These are phyloP conservation scores for Monomorium pharaonis DNA, from an alignment of 1,140 invertebrate species.

Conservation along the genomic window DNA sequence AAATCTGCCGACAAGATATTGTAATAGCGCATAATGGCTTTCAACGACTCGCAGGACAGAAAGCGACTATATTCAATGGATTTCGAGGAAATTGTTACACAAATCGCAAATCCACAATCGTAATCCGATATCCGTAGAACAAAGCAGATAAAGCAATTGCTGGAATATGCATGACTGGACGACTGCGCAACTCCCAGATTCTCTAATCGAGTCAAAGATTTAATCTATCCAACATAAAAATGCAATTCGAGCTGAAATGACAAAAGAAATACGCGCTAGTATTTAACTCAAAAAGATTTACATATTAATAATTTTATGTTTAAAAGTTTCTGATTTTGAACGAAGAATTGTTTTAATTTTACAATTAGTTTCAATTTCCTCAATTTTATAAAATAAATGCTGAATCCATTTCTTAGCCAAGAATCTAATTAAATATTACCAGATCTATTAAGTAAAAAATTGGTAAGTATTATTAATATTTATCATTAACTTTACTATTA, in stretches of 20 bases:
- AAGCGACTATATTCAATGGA: background rate
- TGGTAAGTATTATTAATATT: background rate
- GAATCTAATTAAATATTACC: background rate
- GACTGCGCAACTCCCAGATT: constrained; percentile 17
- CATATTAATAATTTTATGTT: background rate
- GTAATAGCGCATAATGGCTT: background rate
- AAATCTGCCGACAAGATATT: background rate
- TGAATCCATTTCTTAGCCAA: background rate
- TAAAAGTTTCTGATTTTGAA: background rate
- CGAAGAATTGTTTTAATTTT: background rate
- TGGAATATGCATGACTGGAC: constrained; percentile 23
- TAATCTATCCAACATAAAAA: background rate
- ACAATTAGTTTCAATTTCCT: background rate
- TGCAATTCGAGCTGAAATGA: background rate
- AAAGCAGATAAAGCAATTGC: constrained; percentile 37
- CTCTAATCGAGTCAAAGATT: constrained; percentile 23
- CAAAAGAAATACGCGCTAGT: background rate
- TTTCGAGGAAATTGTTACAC: constrained; percentile 48
- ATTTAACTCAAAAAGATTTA: background rate
- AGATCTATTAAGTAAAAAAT: background rate
- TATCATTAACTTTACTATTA: background rate
- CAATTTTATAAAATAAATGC: background rate
- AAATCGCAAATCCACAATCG: constrained; percentile 14
- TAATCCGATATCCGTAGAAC: constrained; percentile 29
- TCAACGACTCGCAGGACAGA: background rate